Evolutionary conservation across 2,888 invertebrate genomes (phyloP), one percentile per base, ranked within the genome.

Genomic region (Artemia sinica): DNA sequence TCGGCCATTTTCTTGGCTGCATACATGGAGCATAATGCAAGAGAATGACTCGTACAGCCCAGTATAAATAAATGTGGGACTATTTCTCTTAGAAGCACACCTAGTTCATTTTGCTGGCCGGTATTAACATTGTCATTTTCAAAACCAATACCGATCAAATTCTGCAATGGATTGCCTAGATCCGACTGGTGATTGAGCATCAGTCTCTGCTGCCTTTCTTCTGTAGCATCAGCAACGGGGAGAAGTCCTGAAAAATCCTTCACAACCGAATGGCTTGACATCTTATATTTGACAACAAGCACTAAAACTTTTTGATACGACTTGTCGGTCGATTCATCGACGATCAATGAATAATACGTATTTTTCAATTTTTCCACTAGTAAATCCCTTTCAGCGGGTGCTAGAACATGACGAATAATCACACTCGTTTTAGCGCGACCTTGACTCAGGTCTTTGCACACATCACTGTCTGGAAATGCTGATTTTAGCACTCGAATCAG

Each of bases 1-100:
- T n/a, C 18, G n/a, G 58, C 8, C 58, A 58, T n/a, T 18, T 58
- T 9, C 18, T 58, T 58, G 58, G 58, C 58, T 9, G 58, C 58
- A 58, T 58, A 58, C n/a, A 18, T 14, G 58, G n/a, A 58, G 58
- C 58, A 58, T 9, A 58, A 58, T 58, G 58, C 8, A 58, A 58
- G 58, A 18, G 58, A 58, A 58, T 58, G 58, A 18, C 58, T 58
- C n/a, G 58, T 9, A 18, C 58, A 58, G 18, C 58, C 58, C 8
- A 58, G 58, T 14, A 58, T n/a, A 58, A 58, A 58, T 14, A 10
- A 14, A 14, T 58, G 8, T 8, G 58, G 58, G n/a, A 58, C 58
- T 58, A 58, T 9, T n/a, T 8, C 18, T 18, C 18, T 58, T 14
- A 58, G 9, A n/a, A 58, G 18, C 8, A n/a, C 18, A 10, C 58